Evolutionary conservation across 1,140 invertebrate species (phyloP), one percentile per base, ranked within the genome.

Genomic region (Sitobion miscanthi): DNA sequence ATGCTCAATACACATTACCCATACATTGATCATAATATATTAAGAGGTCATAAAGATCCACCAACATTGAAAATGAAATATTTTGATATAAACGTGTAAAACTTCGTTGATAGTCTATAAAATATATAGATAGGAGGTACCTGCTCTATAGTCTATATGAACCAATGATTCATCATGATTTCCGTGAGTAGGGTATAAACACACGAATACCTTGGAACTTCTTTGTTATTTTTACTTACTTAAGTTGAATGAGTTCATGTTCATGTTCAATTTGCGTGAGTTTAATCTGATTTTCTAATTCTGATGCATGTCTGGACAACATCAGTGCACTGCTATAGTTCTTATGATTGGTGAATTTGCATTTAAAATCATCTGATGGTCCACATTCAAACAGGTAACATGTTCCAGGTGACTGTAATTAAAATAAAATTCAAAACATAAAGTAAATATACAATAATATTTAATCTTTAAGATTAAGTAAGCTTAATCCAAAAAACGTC

Each of bases 361-460:
- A 99, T 94, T 98, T 97, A 95, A 98, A 98, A 95, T 98, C 97
- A 94, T 98, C 97, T 0, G 97, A 96, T 42, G 97, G 96, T 1
- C 98, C 98, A 95, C 98, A 99, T 95, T 98, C 97, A 95, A 99
- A 99, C 49, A 99, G 95, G 95, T 99, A 99, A 95, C 98, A 99
- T 94, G 97, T 98, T 93, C 98, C 97, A 8, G 97, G 96, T 94
- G 96, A 97, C 98, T 98, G 94, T 38, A 96, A 96, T 94, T 2
- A 89, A 89, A 89, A 89, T 49, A 3, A 77, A 69, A n/a, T 77
- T n/a, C 5, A 77, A 69, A 77, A n/a, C 4, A 77, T n/a, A 35
- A 77, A 77, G n/a, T 77, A 77, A 77, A 14, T 17, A 77, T 20
- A 77, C n/a, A 77, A 77, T n/a, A 35, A 17, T n/a, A 17, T 77